phyloP scores from a whole-genome alignment of 2,888 invertebrate species.

The Andricus curvator region DNA sequence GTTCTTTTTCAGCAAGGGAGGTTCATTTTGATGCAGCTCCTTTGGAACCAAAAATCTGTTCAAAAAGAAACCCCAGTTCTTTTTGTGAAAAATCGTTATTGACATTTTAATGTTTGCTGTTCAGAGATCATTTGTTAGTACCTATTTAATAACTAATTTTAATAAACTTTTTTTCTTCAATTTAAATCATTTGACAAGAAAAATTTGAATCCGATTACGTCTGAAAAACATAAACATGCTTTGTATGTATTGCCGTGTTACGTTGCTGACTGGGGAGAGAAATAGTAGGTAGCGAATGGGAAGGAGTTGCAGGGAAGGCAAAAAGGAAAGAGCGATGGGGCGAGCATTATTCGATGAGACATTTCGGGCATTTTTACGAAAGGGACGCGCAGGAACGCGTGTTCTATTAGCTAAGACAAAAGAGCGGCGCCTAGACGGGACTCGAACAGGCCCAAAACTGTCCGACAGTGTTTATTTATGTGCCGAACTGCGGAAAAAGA shows the following conservation, averaged over 20 bases:
- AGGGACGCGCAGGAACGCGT: constrained; percentile 75
- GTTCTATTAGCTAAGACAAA: constrained; percentile 78
- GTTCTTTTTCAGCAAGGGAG: too few relatives aligned
- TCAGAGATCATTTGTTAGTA: too few relatives aligned
- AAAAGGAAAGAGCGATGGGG: constrained; percentile 66
- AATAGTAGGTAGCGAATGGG: constrained; percentile 20
- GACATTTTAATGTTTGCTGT: too few relatives aligned
- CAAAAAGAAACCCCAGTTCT: too few relatives aligned
- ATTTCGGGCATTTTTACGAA: constrained; percentile 75
- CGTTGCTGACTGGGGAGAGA: neutral
- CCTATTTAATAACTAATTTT: too few relatives aligned
- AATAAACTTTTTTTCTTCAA: too few relatives aligned
- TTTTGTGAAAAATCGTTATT: too few relatives aligned
- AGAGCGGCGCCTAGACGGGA: constrained; percentile 76
- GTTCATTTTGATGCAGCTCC: too few relatives aligned
- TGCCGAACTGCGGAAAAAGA: constrained; percentile 77
- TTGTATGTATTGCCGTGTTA: neutral
- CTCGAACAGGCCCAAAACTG: constrained; percentile 63
- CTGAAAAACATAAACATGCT: neutral
- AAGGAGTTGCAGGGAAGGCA: constrained; percentile 45
- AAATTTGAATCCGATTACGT: neutral
- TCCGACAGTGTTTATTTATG: constrained; percentile 76
- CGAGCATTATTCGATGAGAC: constrained; percentile 75
- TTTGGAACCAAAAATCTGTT: too few relatives aligned
- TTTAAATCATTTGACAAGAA: neutral